These are phyloP conservation scores for Sycophaga agraensis DNA, from an alignment of 1,140 invertebrate species.

Conservation along the genomic window DNA sequence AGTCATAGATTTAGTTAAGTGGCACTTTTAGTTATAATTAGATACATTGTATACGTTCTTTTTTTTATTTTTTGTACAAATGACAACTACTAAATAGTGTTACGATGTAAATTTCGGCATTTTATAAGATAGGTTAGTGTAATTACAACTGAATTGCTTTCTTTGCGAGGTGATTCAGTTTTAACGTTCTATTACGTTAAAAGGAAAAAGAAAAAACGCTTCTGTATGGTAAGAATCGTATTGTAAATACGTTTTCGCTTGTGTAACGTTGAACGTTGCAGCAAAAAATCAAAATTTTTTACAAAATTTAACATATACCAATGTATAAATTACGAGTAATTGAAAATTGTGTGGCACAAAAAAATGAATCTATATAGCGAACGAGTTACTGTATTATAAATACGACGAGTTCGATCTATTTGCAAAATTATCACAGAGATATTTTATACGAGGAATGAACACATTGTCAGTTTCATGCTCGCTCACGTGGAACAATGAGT, in stretches of 20 bases:
- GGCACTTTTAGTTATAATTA: background rate
- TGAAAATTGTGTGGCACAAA: background rate
- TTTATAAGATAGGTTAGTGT: slow-evolving; percentile 1
- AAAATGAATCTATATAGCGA: background rate
- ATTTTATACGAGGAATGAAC: slow-evolving; percentile 1
- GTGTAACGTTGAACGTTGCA: slow-evolving; percentile 12
- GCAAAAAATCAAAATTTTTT: background rate
- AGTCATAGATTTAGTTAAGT: slow-evolving; percentile 2
- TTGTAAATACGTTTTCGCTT: slow-evolving; percentile 25
- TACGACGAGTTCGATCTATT: slow-evolving; percentile 4
- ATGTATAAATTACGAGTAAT: background rate
- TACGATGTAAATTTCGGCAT: slow-evolving; percentile 5
- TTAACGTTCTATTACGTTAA: background rate
- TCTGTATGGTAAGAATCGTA: slow-evolving; percentile 15
- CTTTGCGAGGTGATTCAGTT: too few relatives aligned
- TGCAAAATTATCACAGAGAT: background rate
- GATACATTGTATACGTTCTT: slow-evolving; percentile 10
- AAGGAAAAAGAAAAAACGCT: too few relatives aligned
- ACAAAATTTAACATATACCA: background rate
- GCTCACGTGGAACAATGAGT: too few relatives aligned
- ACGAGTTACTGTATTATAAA: slow-evolving; percentile 17
- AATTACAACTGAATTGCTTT: background rate
- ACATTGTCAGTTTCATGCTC: background rate
- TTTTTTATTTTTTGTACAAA: slow-evolving; percentile 15
- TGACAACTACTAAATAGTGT: slow-evolving; percentile 18